phyloP scores from a whole-genome alignment of 1,140 invertebrate species.

The Steinernema feltiae region DNA sequence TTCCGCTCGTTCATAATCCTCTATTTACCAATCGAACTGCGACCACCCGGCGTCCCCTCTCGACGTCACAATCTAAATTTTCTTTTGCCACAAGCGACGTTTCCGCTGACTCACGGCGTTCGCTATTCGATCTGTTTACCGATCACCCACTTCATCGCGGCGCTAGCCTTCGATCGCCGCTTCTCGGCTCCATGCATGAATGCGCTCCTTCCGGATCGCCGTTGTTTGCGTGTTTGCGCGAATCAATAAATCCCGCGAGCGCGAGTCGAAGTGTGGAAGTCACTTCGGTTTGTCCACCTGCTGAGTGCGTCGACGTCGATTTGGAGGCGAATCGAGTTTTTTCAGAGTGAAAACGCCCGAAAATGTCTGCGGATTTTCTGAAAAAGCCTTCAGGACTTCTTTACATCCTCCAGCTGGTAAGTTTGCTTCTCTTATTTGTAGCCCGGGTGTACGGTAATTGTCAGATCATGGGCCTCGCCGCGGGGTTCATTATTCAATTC shows the following conservation, averaged over 20 bases:
- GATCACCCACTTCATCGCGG: not conserved
- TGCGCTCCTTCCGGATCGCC: no score
- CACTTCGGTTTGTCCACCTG: not conserved
- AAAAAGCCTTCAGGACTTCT: not conserved
- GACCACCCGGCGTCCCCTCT: slow-evolving; percentile 4
- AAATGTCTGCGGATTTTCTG: not conserved
- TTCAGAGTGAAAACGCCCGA: not conserved
- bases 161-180: no score
- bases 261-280: not conserved
- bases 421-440: not conserved
- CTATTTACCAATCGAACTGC: not conserved
- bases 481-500: not conserved
- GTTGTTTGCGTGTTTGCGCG: slow-evolving; percentile 7
- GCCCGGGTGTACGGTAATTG: not conserved
- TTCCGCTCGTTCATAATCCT: not conserved
- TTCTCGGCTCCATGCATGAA: no score
- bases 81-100: not conserved
- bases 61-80: not conserved
- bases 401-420: not conserved
- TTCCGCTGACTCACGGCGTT: not conserved
- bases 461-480: not conserved
- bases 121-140: not conserved
- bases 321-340: not conserved
- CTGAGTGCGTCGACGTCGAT: not conserved
- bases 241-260: not conserved